Percentiles rank a stretch among this genome's conserved stretches.
Evolutionary conservation across 2,888 invertebrate genomes (phyloP).

Genomic region (Ophion ellenae): DNA sequence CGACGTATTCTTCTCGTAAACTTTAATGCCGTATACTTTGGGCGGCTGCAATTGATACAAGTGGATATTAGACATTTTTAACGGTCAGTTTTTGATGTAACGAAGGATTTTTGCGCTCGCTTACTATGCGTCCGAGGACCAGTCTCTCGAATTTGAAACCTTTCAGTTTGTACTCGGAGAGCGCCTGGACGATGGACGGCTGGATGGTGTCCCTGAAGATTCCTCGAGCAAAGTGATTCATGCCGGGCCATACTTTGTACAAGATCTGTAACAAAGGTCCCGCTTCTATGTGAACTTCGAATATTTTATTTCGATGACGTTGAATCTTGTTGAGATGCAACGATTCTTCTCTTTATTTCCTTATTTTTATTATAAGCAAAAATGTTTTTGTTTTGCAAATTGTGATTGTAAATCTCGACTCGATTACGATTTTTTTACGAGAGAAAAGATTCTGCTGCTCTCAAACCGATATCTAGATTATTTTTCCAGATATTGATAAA

Average conservation of each 20-base stretch:
- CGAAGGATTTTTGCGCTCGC: conserved; percentile 74
- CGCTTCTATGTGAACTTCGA: too few relatives aligned
- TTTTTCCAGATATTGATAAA: too few relatives aligned
- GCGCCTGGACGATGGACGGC: conserved; percentile 91
- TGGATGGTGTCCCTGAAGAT: conserved; percentile 94
- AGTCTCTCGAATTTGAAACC: conserved; percentile 98
- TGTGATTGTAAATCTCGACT: too few relatives aligned
- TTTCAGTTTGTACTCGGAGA: conserved; percentile 94
- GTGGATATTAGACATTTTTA: background rate
- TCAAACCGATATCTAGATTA: too few relatives aligned
- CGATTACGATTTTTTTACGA: too few relatives aligned
- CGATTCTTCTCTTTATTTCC: too few relatives aligned
- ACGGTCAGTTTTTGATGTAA: background rate
- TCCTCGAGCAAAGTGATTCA: conserved; percentile 94
- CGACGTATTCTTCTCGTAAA: conserved; percentile 96
- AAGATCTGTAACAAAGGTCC: conserved; percentile 86
- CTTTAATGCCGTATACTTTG: conserved; percentile 97
- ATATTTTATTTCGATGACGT: too few relatives aligned
- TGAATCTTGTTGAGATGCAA: too few relatives aligned
- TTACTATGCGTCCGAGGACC: conserved; percentile 96
- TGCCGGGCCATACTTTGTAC: conserved; percentile 98
- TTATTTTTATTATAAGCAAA: too few relatives aligned
- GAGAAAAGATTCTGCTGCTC: too few relatives aligned
- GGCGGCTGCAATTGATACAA: conserved; percentile 89
- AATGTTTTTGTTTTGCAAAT: too few relatives aligned